Base-by-base conservation (phyloP, 2,888 invertebrate genomes). In the Campopleginae sp. region DNA sequence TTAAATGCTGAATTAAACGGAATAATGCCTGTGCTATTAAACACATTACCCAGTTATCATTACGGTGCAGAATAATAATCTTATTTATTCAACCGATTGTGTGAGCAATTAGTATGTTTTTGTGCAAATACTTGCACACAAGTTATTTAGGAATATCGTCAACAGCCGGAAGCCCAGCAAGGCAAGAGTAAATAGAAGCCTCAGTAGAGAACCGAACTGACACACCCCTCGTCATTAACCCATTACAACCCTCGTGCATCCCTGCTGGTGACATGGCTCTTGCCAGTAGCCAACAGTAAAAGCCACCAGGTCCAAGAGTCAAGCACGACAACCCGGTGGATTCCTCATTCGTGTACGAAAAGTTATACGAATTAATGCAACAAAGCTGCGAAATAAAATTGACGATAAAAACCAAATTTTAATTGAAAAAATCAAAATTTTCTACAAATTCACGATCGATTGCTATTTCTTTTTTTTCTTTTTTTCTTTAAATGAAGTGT, bases 131-230 rank as follows among this genome's bases (percentile, higher is more conserved):
- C 27, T 12, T 14, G 14, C 6, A 27, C 27, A 58, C 27, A 14
- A 58, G 27, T 27, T 66, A 42, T 14, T 46, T 10, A 46, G 27
- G 68, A 58, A 27, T 51, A 83, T 78, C 71, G 78, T 42, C 54
- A 71, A 76, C 71, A 65, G 44, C 70, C 76, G 80, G 84, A 84
- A 80, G 71, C 54, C 44, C 70, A 51, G 61, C 70, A 79, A 74
- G 58, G 33, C 42, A 75, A 51, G 63, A 76, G 76, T 76, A 84
- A 80, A 84, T 84, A 76, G 84, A 76, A 84, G 84, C 80, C 78
- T 79, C 80, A 65, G 71, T 46, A 71, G 80, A 76, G 76, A 84
- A 71, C 70, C 71, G 72, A 80, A 42, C 83, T 75, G 76, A 71
- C 54, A 71, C 75, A 80, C 76, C 80, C 75, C n/a, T 54, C 65